These are phyloP conservation scores for Melanotaenia parkinsoni DNA, from an alignment of 2,797 vertebrate genomes.

Conservation along the genomic window DNA sequence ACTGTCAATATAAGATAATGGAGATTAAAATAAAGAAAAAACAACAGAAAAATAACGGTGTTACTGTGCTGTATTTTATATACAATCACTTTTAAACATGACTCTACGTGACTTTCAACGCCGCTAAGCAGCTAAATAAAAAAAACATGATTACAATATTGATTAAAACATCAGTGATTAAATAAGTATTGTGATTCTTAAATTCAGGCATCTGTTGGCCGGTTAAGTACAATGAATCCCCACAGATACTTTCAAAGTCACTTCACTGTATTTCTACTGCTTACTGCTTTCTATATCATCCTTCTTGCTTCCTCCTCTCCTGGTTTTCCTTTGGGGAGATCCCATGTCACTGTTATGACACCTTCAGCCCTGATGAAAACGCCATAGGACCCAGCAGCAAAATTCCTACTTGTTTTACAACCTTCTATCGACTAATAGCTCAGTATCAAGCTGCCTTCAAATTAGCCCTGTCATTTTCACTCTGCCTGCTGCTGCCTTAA, in stretches of 20 bases:
- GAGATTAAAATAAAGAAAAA: too few relatives aligned
- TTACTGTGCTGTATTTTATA: too few relatives aligned
- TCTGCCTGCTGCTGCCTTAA: slow-evolving; percentile 13
- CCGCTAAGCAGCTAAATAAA: background rate
- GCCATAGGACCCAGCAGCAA: slow-evolving; percentile 72
- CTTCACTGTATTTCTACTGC: slow-evolving; percentile 13
- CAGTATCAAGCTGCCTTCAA: slow-evolving; percentile 64
- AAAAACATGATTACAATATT: background rate
- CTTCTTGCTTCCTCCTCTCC: background rate
- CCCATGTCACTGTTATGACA: slow-evolving; percentile 57
- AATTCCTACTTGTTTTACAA: slow-evolving; percentile 80
- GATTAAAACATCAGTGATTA: background rate
- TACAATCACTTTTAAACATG: too few relatives aligned
- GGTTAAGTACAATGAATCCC: background rate
- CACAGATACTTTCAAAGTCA: background rate
- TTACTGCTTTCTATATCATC: slow-evolving; percentile 2
- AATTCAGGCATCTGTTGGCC: slow-evolving; percentile 15
- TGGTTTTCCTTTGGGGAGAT: slow-evolving; percentile 44
- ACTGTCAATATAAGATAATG: background rate
- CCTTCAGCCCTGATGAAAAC: slow-evolving; percentile 69
- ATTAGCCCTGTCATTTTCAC: slow-evolving; percentile 62
- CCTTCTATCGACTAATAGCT: slow-evolving; percentile 67
- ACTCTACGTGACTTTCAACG: too few relatives aligned
- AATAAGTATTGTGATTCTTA: background rate
- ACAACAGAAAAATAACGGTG: background rate